Conservation (phyloP, 2,797 vertebrate species). For the Pagetopsis macropterus region DNA sequence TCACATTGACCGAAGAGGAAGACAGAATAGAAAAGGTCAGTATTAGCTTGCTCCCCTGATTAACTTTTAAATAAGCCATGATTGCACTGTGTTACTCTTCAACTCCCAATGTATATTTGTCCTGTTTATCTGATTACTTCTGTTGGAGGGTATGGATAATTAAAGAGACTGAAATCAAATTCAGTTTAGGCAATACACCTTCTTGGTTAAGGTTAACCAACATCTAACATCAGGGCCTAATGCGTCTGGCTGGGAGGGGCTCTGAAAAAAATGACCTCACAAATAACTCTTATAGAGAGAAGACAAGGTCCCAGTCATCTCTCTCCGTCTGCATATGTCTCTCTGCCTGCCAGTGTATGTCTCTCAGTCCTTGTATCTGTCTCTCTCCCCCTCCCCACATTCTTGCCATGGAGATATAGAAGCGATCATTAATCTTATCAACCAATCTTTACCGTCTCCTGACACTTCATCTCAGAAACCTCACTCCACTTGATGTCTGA, state of each 20-base stretch:
- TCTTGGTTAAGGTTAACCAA: not conserved
- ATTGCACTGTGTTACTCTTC: not conserved
- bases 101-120: not conserved
- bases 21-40: not conserved
- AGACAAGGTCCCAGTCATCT: slow-evolving; percentile 51
- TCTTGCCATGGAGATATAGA: not conserved
- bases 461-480: slow-evolving; percentile 64
- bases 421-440: slow-evolving; percentile 58
- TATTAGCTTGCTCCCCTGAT: not conserved
- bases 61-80: not conserved
- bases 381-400: slow-evolving; percentile 5
- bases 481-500: slow-evolving; percentile 53
- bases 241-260: slow-evolving; percentile 53
- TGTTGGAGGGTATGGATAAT: not conserved
- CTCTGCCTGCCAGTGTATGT: slow-evolving; percentile 22
- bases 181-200: not conserved
- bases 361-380: slow-evolving; percentile 32
- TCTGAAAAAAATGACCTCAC: slow-evolving; percentile 59
- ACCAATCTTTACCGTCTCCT: slow-evolving; percentile 57
- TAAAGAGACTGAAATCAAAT: not conserved
- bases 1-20: not conserved
- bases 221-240: slow-evolving; percentile 39
- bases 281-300: slow-evolving; percentile 53
- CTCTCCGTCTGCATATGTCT: slow-evolving; percentile 25
- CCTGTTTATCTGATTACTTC: not conserved